Evolutionary conservation across 2,797 vertebrate genomes (phyloP).

Genomic region (Neostethus bicornis): DNA sequence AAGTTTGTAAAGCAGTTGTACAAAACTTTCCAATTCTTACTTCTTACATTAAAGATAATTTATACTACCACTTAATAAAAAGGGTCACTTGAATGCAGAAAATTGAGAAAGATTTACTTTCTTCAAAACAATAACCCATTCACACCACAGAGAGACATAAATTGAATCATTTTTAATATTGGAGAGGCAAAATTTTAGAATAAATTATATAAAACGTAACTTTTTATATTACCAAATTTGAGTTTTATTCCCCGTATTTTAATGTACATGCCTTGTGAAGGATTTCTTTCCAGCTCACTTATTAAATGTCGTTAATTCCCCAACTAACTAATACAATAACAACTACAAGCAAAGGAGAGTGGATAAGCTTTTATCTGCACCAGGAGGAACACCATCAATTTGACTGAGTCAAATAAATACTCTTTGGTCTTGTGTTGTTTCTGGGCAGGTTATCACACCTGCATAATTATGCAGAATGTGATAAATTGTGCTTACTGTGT

Average conservation of each 20-base stretch:
- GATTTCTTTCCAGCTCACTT: slow-evolving; percentile 21
- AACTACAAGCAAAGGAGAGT: slow-evolving; percentile 60
- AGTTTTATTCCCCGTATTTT: slow-evolving; percentile 11
- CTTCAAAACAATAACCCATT: slow-evolving; percentile 4
- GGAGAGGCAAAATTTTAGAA: slow-evolving; percentile 1
- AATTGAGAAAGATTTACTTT: slow-evolving; percentile 35
- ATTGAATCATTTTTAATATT: slow-evolving; percentile 22
- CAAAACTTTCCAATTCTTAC: slow-evolving; percentile 81
- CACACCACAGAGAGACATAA: background rate
- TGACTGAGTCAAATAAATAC: slow-evolving; percentile 68
- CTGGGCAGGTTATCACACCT: slow-evolving; percentile 61
- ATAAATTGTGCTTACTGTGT: slow-evolving; percentile 26
- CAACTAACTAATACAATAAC: slow-evolving; percentile 68
- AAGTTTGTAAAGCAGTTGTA: slow-evolving; percentile 69
- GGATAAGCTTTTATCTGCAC: slow-evolving; percentile 41
- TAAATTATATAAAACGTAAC: no score
- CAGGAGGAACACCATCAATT: slow-evolving; percentile 65
- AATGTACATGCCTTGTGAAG: slow-evolving; percentile 33
- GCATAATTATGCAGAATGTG: slow-evolving; percentile 47
- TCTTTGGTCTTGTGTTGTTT: slow-evolving; percentile 65
- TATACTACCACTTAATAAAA: slow-evolving; percentile 69
- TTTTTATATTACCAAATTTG: no score
- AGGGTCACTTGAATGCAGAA: slow-evolving; percentile 34
- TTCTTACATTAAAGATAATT: slow-evolving; percentile 79
- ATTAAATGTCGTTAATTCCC: slow-evolving; percentile 62